phyloP scores from a whole-genome alignment of 2,888 invertebrate genomes.

The Ametastegia equiseti region DNA sequence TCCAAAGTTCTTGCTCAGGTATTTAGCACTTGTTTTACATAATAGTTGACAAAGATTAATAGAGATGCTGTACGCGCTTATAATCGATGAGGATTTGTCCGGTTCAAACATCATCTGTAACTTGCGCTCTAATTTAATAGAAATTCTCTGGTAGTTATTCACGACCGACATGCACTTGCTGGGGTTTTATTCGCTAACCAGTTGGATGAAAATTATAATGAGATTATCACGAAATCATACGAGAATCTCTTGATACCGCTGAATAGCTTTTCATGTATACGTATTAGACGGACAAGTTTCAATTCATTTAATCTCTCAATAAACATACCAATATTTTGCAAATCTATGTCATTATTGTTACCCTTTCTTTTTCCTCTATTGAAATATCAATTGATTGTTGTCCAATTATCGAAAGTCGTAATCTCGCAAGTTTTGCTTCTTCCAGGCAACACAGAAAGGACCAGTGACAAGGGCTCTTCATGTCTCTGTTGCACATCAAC shows the following conservation, averaged over 20 bases:
- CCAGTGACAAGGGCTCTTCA: slow-evolving; percentile 64
- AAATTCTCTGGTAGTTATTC: slow-evolving; percentile 9
- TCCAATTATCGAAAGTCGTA: background rate
- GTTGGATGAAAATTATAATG: background rate
- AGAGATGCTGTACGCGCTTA: background rate
- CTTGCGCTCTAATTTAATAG: background rate
- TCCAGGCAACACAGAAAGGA: slow-evolving; percentile 67
- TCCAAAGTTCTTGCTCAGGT: slow-evolving; percentile 69
- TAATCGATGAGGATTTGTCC: background rate
- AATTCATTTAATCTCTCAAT: background rate
- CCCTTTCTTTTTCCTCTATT: background rate
- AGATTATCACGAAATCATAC: background rate
- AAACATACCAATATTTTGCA: background rate
- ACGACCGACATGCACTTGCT: background rate
- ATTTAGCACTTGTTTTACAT: slow-evolving; percentile 48
- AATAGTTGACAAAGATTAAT: slow-evolving; percentile 22
- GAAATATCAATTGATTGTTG: background rate
- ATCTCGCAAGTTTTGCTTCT: slow-evolving; percentile 45
- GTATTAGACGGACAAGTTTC: background rate
- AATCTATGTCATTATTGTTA: background rate
- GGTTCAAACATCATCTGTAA: background rate
- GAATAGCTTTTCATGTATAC: background rate
- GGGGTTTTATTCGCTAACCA: background rate
- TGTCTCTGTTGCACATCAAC: slow-evolving; percentile 62
- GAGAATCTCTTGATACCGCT: background rate